Conservation (phyloP, 2,113 vertebrate genomes). For the Periophthalmodon schlosseri region DNA sequence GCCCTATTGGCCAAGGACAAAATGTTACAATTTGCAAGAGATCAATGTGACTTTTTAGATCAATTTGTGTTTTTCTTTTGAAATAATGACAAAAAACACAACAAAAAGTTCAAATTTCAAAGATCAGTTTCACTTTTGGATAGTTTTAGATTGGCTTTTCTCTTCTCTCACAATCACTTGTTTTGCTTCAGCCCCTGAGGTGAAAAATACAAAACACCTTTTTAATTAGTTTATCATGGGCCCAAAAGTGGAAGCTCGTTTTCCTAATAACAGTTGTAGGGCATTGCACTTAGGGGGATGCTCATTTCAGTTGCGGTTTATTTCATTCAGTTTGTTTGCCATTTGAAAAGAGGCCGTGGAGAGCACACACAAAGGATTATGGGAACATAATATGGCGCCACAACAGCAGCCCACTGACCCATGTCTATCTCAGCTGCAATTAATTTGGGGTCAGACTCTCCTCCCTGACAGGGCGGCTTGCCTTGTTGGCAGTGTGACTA, state of each 20-base stretch:
- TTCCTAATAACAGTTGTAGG: constrained; percentile 52
- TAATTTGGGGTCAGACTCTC: constrained; percentile 57
- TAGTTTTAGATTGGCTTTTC: constrained; percentile 11
- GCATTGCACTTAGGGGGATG: constrained; percentile 44
- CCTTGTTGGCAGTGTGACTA: constrained; percentile 45
- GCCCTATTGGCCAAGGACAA: too few species aligned
- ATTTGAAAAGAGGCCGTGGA: constrained; percentile 36
- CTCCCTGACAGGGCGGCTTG: constrained; percentile 37
- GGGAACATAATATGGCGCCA: constrained; percentile 9
- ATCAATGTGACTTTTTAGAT: too few species aligned
- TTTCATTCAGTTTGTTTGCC: constrained; percentile 61
- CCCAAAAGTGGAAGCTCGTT: constrained; percentile 52
- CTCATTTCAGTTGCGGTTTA: constrained; percentile 47
- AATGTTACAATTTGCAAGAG: too few species aligned
- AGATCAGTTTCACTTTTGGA: not conserved
- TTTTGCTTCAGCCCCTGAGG: constrained; percentile 31
- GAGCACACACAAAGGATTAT: constrained; percentile 31
- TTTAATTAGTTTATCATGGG: constrained; percentile 68
- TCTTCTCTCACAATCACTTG: constrained; percentile 6
- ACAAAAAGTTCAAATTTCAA: not conserved
- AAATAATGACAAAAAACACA: not conserved
- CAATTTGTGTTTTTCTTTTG: too few species aligned
- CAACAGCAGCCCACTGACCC: constrained; percentile 47
- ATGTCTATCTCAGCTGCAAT: constrained; percentile 52
- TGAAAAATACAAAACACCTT: constrained; percentile 55